These are phyloP conservation scores for Thelaira solivaga DNA, from an alignment of 2,888 invertebrate genomes.

Conservation along the genomic window DNA sequence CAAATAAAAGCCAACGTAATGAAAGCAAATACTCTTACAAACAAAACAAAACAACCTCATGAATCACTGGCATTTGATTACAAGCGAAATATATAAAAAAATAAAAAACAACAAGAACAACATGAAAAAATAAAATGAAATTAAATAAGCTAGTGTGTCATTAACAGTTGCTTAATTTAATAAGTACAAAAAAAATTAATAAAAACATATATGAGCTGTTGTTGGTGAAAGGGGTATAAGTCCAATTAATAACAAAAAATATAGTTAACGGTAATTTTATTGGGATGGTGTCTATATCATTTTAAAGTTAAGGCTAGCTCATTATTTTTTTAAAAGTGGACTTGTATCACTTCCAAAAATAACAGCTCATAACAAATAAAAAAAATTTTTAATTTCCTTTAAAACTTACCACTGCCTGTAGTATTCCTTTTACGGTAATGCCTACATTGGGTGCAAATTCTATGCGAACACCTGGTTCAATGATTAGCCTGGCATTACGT, in stretches of 20 bases:
- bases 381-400: background rate
- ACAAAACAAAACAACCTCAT: slow-evolving; percentile 17
- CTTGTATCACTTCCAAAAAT: no score
- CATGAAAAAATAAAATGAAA: slow-evolving; percentile 8
- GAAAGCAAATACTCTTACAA: background rate
- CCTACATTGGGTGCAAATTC: slow-evolving; percentile 95
- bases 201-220: no score
- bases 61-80: slow-evolving; percentile 44
- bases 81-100: slow-evolving; percentile 6
- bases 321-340: no score
- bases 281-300: no score
- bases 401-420: slow-evolving; percentile 90
- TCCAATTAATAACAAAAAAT: no score
- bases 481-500: slow-evolving; percentile 86
- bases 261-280: no score
- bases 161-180: slow-evolving; percentile 28
- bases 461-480: slow-evolving; percentile 94
- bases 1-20: slow-evolving; percentile 2
- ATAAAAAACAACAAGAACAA: slow-evolving; percentile 22
- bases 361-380: no score
- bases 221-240: no score
- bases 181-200: background rate
- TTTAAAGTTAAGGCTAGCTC: no score
- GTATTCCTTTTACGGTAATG: slow-evolving; percentile 92
- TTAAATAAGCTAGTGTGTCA: slow-evolving; percentile 59